Evolutionary conservation across 2,797 vertebrate genomes (phyloP), one percentile per base, ranked within the genome.

Genomic region (Pseudochirops cupreus): DNA sequence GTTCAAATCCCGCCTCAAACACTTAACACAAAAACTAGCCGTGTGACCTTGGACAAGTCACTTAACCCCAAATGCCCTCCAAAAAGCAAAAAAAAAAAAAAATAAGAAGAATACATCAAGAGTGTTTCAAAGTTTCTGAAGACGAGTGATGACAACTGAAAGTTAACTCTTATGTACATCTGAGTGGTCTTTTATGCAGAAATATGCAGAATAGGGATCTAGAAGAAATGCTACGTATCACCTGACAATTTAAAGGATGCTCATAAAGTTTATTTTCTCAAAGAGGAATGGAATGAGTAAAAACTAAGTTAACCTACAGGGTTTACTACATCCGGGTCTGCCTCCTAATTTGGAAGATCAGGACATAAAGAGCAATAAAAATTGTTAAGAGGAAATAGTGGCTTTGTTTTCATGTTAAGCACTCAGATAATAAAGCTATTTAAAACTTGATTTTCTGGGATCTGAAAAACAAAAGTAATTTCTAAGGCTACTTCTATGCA

Each of bases 351-450:
- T 95, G 91, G 96, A 94, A 94, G 56, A 92, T 4, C 62, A 96
- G 96, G 91, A 93, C 24, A 95, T n/a, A 96, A 94, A 94, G 55
- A 62, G 18, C 6, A 82, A 52, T 62, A 53, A 89, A 93, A 97
- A 0, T 93, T 95, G 46, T 94, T 90, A 96, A 91, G 57, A 95
- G 58, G 28, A 96, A 96, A 91, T 0, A 96, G 56, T 16, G 94
- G 46, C 31, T 96, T 92, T 97, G 26, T 90, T 97, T 91, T 95
- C 53, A 95, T 96, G 95, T 95, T 67, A 82, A 67, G 0, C n/a
- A 62, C 94, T 93, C 29, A 96, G 26, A 96, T 93, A 56, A 55
- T 87, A 87, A 82, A 87, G 21, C 39, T 50, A 56, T 24, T 82
- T 56, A 93, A 56, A 29, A 46, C 28, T 39, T 26, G 87, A 56